A percentile compares a stretch with the other conserved stretches of the same genome.
These are phyloP conservation scores for Coenobita brevimanus DNA, from an alignment of 1,140 invertebrate species.

Conservation along the genomic window DNA sequence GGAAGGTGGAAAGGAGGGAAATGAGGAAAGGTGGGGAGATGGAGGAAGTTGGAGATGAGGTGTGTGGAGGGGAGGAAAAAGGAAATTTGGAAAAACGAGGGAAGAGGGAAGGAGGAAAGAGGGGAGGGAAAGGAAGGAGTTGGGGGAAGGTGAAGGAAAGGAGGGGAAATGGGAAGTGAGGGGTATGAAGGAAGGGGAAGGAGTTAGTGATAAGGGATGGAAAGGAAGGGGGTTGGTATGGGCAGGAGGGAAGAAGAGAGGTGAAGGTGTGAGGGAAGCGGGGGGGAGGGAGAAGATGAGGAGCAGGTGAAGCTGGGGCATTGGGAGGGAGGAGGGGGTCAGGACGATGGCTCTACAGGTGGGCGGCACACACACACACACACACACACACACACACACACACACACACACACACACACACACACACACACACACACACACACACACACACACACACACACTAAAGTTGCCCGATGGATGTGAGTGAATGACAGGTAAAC, in stretches of 20 bases:
- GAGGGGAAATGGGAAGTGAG: too few species aligned
- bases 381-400: too few species aligned
- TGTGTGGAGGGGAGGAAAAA: background rate
- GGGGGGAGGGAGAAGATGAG: accelerated
- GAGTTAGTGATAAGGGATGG: too few species aligned
- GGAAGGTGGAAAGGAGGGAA: background rate
- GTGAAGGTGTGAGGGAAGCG: background rate
- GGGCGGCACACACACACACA: too few species aligned
- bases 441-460: background rate
- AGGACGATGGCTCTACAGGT: too few species aligned
- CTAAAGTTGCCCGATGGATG: background rate
- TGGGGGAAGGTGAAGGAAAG: too few species aligned
- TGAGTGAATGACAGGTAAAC: background rate
- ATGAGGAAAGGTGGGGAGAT: background rate
- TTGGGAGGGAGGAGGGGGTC: background rate
- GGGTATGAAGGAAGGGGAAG: too few species aligned
- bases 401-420: too few species aligned
- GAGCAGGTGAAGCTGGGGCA: background rate
- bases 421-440: too few species aligned
- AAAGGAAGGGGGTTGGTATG: background rate
- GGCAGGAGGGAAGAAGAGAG: background rate
- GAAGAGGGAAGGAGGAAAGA: background rate
- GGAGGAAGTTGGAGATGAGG: background rate
- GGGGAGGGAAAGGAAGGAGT: background rate
- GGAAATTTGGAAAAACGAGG: background rate